phyloP scores from a whole-genome alignment of 1,140 invertebrate species.

The Yoshiicerus persimilis region DNA sequence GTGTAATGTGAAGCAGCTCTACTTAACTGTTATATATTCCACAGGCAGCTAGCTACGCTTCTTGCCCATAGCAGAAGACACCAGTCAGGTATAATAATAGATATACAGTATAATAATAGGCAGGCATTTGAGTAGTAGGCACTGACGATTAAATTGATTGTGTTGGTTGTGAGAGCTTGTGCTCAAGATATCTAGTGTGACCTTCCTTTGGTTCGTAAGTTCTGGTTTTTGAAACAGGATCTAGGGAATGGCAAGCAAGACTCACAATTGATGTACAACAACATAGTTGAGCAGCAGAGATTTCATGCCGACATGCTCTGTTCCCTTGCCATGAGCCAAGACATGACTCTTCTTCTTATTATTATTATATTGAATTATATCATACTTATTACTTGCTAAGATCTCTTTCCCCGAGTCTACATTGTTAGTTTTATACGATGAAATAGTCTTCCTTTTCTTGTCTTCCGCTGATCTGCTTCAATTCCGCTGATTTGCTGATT shows the following conservation, averaged over 20 bases:
- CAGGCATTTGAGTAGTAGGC: neutral
- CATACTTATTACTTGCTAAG: neutral
- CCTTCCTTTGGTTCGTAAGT: conserved; percentile 15
- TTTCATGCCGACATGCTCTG: conserved; percentile 15
- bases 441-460: neutral
- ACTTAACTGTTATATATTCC: neutral
- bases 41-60: neutral
- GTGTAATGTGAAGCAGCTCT: neutral
- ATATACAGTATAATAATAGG: neutral
- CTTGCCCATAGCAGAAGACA: neutral
- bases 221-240: conserved; percentile 21
- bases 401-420: neutral
- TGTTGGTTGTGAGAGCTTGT: neutral
- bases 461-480: neutral
- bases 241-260: conserved; percentile 7
- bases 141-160: neutral
- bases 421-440: neutral
- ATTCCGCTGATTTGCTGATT: conserved; percentile 1
- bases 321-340: conserved; percentile 1
- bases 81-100: neutral
- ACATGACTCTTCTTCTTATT: neutral
- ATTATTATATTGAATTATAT: neutral
- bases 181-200: conserved; percentile 17
- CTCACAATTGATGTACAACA: neutral
- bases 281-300: neutral